Conservation (phyloP, 2,113 vertebrate species). For the Alectura lathami region DNA sequence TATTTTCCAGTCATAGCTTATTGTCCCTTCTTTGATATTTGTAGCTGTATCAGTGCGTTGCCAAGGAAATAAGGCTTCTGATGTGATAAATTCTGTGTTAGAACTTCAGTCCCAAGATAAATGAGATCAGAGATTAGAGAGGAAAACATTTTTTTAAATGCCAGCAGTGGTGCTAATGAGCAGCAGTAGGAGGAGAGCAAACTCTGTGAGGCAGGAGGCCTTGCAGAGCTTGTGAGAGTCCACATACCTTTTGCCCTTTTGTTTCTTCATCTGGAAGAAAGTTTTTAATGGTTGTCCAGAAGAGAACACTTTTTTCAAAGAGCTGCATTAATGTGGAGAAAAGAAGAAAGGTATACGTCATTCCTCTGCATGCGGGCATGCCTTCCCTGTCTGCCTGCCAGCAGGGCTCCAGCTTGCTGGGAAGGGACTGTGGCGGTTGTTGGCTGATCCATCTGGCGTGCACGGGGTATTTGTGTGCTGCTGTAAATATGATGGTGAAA, state of each 20-base stretch:
- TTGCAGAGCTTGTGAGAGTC: background rate
- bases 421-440: background rate
- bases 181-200: background rate
- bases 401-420: background rate
- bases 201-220: background rate
- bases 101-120: background rate
- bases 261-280: background rate
- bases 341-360: background rate
- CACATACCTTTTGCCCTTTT: background rate
- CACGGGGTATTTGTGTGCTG: background rate
- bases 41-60: background rate
- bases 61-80: background rate
- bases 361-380: background rate
- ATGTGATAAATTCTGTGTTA: constrained; percentile 4
- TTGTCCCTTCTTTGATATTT: background rate
- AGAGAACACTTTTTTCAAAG: background rate
- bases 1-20: background rate
- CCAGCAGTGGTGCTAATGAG: background rate
- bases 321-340: background rate
- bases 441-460: background rate
- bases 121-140: constrained; percentile 1
- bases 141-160: background rate
- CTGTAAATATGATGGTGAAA: background rate
- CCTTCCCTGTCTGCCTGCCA: background rate
- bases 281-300: background rate